These are phyloP conservation scores for Pseudopodoces humilis DNA, from an alignment of 2,113 vertebrate species.

Conservation along the genomic window DNA sequence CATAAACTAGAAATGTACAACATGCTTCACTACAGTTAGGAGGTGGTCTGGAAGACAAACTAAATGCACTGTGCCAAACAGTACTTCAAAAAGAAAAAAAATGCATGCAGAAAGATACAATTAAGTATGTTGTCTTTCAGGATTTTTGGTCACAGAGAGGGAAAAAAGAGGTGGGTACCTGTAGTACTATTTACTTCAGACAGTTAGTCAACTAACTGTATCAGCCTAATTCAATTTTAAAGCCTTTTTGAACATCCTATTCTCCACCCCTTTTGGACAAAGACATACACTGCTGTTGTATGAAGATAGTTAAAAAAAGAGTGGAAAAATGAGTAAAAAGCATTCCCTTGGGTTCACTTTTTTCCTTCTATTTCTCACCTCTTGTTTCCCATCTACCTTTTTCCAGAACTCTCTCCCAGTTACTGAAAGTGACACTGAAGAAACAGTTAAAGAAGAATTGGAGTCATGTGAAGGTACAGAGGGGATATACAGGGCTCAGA, in stretches of 20 bases:
- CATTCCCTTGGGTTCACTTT: neutral
- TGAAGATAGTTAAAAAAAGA: neutral
- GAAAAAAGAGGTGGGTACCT: neutral
- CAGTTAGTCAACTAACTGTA: neutral
- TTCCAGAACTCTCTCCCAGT: neutral
- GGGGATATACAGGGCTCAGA: neutral
- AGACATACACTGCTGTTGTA: neutral
- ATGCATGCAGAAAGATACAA: neutral
- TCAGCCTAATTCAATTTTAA: neutral
- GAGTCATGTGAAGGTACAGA: neutral
- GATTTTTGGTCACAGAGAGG: neutral
- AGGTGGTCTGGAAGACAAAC: neutral
- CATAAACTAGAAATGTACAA: slow-evolving; percentile 1
- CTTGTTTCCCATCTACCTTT: neutral
- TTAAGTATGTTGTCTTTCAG: neutral
- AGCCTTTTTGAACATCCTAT: neutral
- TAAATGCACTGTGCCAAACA: neutral
- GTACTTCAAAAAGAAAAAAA: neutral
- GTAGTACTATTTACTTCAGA: neutral
- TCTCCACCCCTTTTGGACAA: neutral
- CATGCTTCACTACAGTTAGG: neutral
- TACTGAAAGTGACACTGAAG: neutral
- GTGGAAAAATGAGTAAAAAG: neutral
- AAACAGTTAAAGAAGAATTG: neutral
- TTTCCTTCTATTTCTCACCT: neutral